Conservation (phyloP, 2,888 invertebrate species). For the Automeris io region DNA sequence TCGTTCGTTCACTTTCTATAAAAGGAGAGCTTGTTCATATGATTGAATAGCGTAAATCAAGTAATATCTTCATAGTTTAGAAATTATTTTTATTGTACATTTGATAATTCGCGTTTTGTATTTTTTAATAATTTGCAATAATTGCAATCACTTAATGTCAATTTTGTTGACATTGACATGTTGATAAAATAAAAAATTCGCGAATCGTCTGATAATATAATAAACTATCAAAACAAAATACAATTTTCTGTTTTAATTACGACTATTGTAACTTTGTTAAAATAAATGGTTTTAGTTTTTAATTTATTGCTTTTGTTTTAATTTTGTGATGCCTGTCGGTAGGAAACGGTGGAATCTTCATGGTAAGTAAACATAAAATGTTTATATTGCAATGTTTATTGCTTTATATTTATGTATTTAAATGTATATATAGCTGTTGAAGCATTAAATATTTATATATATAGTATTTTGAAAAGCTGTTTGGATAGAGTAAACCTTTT, state of each 20-base stretch:
- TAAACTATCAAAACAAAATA: conserved; percentile 11
- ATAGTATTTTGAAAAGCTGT: no score
- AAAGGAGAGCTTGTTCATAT: background rate
- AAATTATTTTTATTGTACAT: background rate
- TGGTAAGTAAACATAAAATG: conserved; percentile 66
- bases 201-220: conserved; percentile 8
- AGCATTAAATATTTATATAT: no score
- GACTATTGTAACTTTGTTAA: background rate
- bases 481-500: no score
- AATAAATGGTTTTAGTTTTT: background rate
- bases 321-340: conserved; percentile 73
- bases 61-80: background rate
- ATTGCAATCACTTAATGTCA: conserved; percentile 6
- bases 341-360: conserved; percentile 87
- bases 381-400: conserved; percentile 2
- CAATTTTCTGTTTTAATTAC: conserved; percentile 2
- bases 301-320: conserved; percentile 1
- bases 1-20: conserved; percentile 12
- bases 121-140: no score
- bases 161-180: conserved; percentile 24
- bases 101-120: conserved; percentile 7
- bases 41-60: background rate
- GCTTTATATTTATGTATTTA: background rate
- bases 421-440: no score
- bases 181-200: conserved; percentile 15